Percentiles rank a stretch among this genome's conserved stretches.
Conservation (phyloP, 2,888 invertebrate genomes). For the Lottia gigantea region DNA sequence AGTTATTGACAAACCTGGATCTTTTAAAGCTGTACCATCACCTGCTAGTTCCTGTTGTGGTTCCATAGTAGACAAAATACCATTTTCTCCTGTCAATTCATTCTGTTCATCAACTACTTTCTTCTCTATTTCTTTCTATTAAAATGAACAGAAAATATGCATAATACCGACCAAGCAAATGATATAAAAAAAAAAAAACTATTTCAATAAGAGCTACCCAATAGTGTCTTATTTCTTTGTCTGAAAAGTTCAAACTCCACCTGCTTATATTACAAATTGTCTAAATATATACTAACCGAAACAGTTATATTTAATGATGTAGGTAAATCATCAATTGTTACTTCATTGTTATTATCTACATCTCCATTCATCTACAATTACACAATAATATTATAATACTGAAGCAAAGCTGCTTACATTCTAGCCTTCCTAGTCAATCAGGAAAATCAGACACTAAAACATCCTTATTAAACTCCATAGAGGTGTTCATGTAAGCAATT, state of each 20-base stretch:
- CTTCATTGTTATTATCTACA: conserved; percentile 40
- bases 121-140: conserved; percentile 45
- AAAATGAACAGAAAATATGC: background rate
- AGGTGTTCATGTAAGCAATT: too few species aligned
- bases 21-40: conserved; percentile 47
- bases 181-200: too few species aligned
- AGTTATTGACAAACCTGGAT: conserved; percentile 39
- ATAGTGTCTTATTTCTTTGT: too few species aligned
- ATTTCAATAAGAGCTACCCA: too few species aligned
- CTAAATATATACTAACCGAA: conserved; percentile 25
- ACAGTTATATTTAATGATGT: conserved; percentile 37
- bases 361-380: conserved; percentile 35
- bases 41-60: conserved; percentile 46
- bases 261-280: too few species aligned
- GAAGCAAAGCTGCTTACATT: too few species aligned
- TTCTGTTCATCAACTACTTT: conserved; percentile 44
- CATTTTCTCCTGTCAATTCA: conserved; percentile 36
- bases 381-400: too few species aligned
- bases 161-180: too few species aligned
- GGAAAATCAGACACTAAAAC: too few species aligned
- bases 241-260: too few species aligned
- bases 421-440: too few species aligned
- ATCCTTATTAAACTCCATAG: too few species aligned
- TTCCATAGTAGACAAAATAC: conserved; percentile 37
- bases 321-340: conserved; percentile 55